phyloP scores from a whole-genome alignment of 2,113 vertebrate species.

The Neolamprologus falcicula region DNA sequence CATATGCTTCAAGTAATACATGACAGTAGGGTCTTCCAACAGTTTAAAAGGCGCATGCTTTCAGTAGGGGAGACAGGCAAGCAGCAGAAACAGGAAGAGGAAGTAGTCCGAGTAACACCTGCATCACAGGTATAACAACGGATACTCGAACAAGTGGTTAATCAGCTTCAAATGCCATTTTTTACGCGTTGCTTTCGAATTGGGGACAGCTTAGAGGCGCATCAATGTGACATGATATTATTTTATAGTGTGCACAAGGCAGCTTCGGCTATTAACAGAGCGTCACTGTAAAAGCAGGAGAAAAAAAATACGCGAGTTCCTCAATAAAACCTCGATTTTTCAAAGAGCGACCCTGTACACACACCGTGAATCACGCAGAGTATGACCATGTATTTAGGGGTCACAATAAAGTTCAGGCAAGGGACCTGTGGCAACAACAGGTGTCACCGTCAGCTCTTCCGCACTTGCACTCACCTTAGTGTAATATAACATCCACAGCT shows the following conservation, averaged over 20 bases:
- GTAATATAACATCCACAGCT: slow-evolving; percentile 89
- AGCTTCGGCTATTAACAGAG: background rate
- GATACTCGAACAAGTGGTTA: background rate
- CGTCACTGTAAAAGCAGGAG: background rate
- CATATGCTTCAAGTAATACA: background rate
- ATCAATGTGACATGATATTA: background rate
- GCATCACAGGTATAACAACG: slow-evolving; percentile 30
- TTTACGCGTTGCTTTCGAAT: background rate
- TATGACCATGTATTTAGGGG: background rate
- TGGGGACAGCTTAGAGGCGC: background rate
- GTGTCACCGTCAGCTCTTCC: slow-evolving; percentile 55
- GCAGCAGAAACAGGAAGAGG: slow-evolving; percentile 40
- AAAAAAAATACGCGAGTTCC: slow-evolving; percentile 8
- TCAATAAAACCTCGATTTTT: background rate
- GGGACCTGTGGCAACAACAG: slow-evolving; percentile 44
- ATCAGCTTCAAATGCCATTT: background rate
- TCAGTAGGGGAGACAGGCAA: background rate
- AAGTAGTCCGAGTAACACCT: slow-evolving; percentile 43
- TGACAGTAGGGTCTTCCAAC: background rate
- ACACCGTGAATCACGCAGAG: background rate
- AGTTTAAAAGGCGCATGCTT: background rate
- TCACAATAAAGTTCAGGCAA: slow-evolving; percentile 3
- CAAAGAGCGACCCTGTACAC: background rate
- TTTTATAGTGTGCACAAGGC: background rate
- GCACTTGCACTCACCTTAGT: slow-evolving; percentile 80